phyloP scores from a whole-genome alignment of 2,888 invertebrate genomes.

The Herminia tarsipennalis region DNA sequence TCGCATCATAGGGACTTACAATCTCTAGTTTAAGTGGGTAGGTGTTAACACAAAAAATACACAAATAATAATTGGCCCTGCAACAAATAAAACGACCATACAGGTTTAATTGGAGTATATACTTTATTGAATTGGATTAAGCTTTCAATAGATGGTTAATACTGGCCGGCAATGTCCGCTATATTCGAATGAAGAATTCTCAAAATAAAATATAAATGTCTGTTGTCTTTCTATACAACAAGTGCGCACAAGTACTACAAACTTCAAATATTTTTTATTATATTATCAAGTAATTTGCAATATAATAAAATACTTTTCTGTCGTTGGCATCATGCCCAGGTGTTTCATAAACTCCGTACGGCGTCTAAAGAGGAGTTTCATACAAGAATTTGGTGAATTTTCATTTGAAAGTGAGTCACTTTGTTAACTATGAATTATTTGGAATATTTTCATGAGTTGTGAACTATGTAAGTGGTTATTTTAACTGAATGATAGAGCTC shows the following conservation, averaged over 20 bases:
- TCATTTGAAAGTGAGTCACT: conserved; percentile 64
- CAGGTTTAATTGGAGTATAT: conserved; percentile 19
- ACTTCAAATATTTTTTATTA: conserved; percentile 44
- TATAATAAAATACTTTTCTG: conserved; percentile 26
- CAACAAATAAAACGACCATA: conserved; percentile 2
- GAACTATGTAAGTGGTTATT: conserved; percentile 4
- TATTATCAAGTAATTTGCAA: conserved; percentile 38
- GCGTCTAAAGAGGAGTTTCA: conserved; percentile 58
- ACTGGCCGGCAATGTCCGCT: conserved; percentile 58
- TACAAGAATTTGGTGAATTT: conserved; percentile 64
- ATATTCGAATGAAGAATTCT: conserved; percentile 67
- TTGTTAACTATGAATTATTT: conserved; percentile 27
- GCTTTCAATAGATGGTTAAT: too few relatives aligned
- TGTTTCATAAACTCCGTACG: conserved; percentile 74
- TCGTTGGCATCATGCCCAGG: conserved; percentile 67
- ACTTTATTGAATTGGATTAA: too few relatives aligned
- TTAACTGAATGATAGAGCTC: conserved; percentile 2
- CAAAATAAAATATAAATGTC: conserved; percentile 65
- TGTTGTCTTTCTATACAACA: conserved; percentile 73
- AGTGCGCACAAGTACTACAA: conserved; percentile 73
- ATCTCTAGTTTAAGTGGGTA: conserved; percentile 5
- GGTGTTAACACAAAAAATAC: neutral
- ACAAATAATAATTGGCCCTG: too few relatives aligned
- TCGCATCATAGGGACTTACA: conserved; percentile 26
- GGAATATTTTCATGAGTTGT: conserved; percentile 17